These are phyloP conservation scores for Caenorhabditis angaria DNA, from an alignment of 2,888 invertebrate genomes.

Conservation along the genomic window DNA sequence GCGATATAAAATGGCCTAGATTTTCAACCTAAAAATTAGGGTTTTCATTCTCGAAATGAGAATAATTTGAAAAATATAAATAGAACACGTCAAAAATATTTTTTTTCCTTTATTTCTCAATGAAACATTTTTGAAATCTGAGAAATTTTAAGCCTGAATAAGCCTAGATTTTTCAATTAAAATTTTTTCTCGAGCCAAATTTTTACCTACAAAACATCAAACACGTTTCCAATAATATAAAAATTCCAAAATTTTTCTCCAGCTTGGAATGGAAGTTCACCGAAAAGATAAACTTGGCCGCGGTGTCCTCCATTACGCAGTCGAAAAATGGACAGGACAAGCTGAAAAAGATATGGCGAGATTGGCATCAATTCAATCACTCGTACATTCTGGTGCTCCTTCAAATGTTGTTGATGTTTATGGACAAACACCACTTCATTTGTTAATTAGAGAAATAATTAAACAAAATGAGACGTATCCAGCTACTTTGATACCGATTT, in stretches of 20 bases:
- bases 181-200: too few species aligned
- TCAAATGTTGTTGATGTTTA: constrained; percentile 29
- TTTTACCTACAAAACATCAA: not conserved
- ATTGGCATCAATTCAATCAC: constrained; percentile 45
- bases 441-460: constrained; percentile 26
- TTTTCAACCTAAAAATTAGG: too few species aligned
- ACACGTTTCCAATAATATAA: not conserved
- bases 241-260: not conserved
- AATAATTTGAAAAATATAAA: too few species aligned
- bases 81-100: too few species aligned
- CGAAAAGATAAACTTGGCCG: constrained; percentile 35
- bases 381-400: constrained; percentile 41
- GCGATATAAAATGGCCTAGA: too few species aligned
- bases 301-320: constrained; percentile 48
- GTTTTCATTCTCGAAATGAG: too few species aligned
- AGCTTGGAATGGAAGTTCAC: constrained; percentile 38
- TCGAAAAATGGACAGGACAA: constrained; percentile 49
- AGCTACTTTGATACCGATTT: constrained; percentile 18
- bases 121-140: too few species aligned
- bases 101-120: too few species aligned
- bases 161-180: too few species aligned
- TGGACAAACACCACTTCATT: constrained; percentile 38
- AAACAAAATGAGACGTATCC: constrained; percentile 23
- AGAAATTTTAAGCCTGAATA: too few species aligned
- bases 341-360: constrained; percentile 44